phyloP scores from a whole-genome alignment of 1,140 invertebrate genomes.

The Ephestia elutella region DNA sequence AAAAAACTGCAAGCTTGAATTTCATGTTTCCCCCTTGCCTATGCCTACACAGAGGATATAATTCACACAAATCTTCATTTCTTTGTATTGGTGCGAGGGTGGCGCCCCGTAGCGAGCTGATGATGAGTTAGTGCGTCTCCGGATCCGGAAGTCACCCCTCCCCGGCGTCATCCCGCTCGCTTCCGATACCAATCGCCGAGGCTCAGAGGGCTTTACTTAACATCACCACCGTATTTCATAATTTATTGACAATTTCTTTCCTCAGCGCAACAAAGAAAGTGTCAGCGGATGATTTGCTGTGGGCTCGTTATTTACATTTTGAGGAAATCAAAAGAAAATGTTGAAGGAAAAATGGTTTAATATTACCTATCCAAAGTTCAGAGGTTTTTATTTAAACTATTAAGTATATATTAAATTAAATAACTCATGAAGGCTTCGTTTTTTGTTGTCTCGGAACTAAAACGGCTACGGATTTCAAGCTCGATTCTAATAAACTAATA shows the following conservation, averaged over 20 bases:
- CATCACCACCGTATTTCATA: slow-evolving; percentile 51
- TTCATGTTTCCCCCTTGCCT: slow-evolving; percentile 46
- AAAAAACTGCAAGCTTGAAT: slow-evolving; percentile 17
- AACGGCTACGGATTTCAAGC: too few species aligned
- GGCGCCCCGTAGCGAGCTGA: slow-evolving; percentile 50
- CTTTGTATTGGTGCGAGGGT: slow-evolving; percentile 48
- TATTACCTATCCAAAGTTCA: background rate
- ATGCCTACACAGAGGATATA: slow-evolving; percentile 52
- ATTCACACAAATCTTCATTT: slow-evolving; percentile 68
- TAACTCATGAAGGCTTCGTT: too few species aligned
- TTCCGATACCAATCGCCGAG: slow-evolving; percentile 64
- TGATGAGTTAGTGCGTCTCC: slow-evolving; percentile 65
- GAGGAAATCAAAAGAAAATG: too few species aligned
- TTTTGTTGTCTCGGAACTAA: too few species aligned
- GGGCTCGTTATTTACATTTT: background rate
- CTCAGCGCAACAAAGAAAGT: background rate
- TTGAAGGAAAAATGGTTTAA: background rate
- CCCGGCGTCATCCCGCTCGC: slow-evolving; percentile 46
- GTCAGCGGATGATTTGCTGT: background rate
- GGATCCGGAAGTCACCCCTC: slow-evolving; percentile 63
- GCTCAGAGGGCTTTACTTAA: slow-evolving; percentile 32
- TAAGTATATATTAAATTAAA: too few species aligned
- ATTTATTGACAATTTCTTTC: slow-evolving; percentile 48
- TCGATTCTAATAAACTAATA: too few species aligned
- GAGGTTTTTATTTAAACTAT: too few species aligned